A percentile compares a stretch with the other conserved stretches of the same genome.
These are phyloP conservation scores for Xenus cinereus DNA, from an alignment of 2,113 vertebrate species.

Conservation along the genomic window DNA sequence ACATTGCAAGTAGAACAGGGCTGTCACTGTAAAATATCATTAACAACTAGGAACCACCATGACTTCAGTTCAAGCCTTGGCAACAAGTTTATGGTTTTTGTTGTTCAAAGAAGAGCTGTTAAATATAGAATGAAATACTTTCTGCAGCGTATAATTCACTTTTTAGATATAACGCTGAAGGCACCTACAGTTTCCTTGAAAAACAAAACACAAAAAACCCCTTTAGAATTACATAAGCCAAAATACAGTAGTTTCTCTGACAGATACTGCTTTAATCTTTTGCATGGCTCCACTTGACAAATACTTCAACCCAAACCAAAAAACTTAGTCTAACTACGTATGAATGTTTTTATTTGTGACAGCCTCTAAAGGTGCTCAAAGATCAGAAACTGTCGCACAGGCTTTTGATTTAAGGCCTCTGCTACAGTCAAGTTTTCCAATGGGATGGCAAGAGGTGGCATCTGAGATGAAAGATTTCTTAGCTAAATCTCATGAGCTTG, in stretches of 20 bases:
- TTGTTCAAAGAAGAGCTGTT: conserved; percentile 39
- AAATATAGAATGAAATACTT: conserved; percentile 29
- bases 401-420: conserved; percentile 28
- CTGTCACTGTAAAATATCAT: conserved; percentile 36
- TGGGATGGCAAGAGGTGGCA: neutral
- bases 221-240: neutral
- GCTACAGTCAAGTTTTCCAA: neutral
- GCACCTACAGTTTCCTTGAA: neutral
- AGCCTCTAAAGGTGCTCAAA: neutral
- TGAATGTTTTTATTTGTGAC: neutral
- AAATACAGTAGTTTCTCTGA: neutral
- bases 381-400: neutral
- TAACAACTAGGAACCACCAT: neutral
- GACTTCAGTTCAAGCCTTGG: neutral
- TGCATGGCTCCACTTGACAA: conserved; percentile 8
- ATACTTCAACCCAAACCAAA: neutral
- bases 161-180: conserved; percentile 36
- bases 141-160: conserved; percentile 27
- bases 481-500: neutral
- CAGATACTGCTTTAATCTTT: conserved; percentile 16
- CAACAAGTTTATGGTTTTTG: neutral
- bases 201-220: neutral
- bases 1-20: neutral
- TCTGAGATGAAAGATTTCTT: neutral
- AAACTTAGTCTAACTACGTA: neutral